These are phyloP conservation scores for Octodonta nipae DNA, from an alignment of 2,888 invertebrate species.

Conservation along the genomic window DNA sequence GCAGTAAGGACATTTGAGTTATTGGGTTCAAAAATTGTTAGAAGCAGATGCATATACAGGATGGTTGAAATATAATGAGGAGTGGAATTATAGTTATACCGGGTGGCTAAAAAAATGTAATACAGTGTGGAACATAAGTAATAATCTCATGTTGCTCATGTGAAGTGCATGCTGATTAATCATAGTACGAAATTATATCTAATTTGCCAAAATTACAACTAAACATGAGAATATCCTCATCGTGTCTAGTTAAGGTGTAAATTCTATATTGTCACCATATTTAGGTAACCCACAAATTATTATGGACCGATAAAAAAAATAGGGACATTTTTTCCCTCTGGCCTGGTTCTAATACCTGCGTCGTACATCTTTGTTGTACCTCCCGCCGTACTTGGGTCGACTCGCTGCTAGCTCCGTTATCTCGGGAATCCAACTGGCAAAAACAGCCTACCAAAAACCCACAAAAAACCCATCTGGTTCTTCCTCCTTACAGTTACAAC, in stretches of 20 bases:
- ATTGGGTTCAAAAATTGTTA: too few relatives aligned
- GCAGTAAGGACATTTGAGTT: too few relatives aligned
- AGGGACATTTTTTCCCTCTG: slow-evolving; percentile 13
- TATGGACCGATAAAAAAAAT: too few relatives aligned
- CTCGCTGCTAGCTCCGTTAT: slow-evolving; percentile 99
- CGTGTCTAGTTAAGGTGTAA: slow-evolving; percentile 6
- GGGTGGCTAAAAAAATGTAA: too few relatives aligned
- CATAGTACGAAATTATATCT: too few relatives aligned
- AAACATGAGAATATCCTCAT: slow-evolving; percentile 3
- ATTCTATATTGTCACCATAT: slow-evolving; percentile 9
- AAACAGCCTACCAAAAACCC: slow-evolving; percentile 92
- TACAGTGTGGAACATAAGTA: too few relatives aligned
- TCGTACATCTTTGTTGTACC: slow-evolving; percentile 88
- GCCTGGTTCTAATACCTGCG: slow-evolving; percentile 69
- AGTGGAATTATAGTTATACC: too few relatives aligned
- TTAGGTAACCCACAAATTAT: slow-evolving; percentile 9
- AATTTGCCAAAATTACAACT: slow-evolving; percentile 6
- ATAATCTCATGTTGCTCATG: too few relatives aligned
- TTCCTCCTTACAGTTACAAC: too few relatives aligned
- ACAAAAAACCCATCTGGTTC: slow-evolving; percentile 39
- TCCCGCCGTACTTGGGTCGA: slow-evolving; percentile 98
- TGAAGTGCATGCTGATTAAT: too few relatives aligned
- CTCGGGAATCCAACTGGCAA: slow-evolving; percentile 99
- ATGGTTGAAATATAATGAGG: too few relatives aligned
- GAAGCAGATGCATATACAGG: too few relatives aligned